Base-by-base conservation (phyloP, 1,140 invertebrate species). In the Acromyrmex heyeri region DNA sequence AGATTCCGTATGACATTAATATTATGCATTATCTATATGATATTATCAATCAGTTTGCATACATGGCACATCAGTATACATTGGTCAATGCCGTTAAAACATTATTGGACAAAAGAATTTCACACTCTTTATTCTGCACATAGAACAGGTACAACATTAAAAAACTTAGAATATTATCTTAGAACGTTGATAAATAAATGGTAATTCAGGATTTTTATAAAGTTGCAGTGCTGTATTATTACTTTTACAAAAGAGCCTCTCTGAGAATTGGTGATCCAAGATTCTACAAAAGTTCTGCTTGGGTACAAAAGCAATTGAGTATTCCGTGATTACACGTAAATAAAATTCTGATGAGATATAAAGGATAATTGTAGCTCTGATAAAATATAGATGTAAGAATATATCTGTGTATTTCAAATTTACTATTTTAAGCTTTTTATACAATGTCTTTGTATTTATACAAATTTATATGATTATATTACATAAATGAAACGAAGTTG, bases 151-250 rank as follows among this genome's bases (percentile, higher is more conserved):
- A 95, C 94, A 95, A 21, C 1, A 57, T 62, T n/a, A 30, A 34
- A 62, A 57, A 75, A 65, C 18, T 27, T 55, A 12, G 14, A 38
- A 69, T 10, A 67, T 27, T 24, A 12, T 62, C 21, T 70, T 38
- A 38, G 34, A 38, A 38, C 44, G 3, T 50, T 69, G 3, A 59
- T 61, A 27, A 82, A n/a, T 24, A 87, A 64, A 72, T 78, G 57
- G 59, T 87, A 64, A 86, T 44, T 30, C 50, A 44, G 12, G 53
- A 12, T 55, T 76, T 30, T 77, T 87, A 48, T 88, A 65, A 89
- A 97, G 97, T 97, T 94, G 96, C 97, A 50, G 96, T 97, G 18
- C 95, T 97, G 72, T 97, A 97, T 93, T 98, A 97, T 93, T 97
- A 97, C 88, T 96, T 96, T 81, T 97, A 97, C 93, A 98, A 97